A percentile compares a stretch with the other conserved stretches of the same genome.
Conservation (phyloP, 2,888 invertebrate species). For the Stenoptilia bipunctidactyla region DNA sequence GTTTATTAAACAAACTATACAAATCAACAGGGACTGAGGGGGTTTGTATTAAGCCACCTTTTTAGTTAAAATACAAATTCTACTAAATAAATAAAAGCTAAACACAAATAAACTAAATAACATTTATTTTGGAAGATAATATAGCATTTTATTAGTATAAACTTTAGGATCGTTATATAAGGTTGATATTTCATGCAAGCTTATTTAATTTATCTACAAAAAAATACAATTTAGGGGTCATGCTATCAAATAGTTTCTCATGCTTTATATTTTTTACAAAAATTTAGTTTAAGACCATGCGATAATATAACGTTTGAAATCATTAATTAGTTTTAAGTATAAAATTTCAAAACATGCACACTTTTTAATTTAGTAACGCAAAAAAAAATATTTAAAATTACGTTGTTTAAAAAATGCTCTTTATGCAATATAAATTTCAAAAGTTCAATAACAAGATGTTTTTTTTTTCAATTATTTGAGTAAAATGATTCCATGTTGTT, state of each 20-base stretch:
- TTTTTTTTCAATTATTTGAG: too few species aligned
- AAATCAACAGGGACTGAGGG: not conserved
- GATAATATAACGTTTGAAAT: too few species aligned
- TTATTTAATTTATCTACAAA: constrained; percentile 30
- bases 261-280: constrained; percentile 35
- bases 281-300: too few species aligned
- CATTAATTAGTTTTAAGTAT: too few species aligned
- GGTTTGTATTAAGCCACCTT: constrained; percentile 28
- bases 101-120: constrained; percentile 45
- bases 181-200: constrained; percentile 63
- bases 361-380: too few species aligned
- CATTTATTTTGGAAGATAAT: constrained; percentile 70
- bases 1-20: too few species aligned
- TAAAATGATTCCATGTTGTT: too few species aligned
- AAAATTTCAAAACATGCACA: too few species aligned
- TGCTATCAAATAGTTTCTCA: constrained; percentile 28
- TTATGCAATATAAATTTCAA: too few species aligned
- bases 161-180: constrained; percentile 25
- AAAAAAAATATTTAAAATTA: too few species aligned
- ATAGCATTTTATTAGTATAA: constrained; percentile 23
- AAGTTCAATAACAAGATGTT: too few species aligned
- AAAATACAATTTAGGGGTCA: constrained; percentile 50
- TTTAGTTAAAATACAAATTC: constrained; percentile 28
- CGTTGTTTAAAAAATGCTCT: too few species aligned
- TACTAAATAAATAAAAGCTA: constrained; percentile 35